Evolutionary conservation across 1,140 invertebrate species (phyloP).

Genomic region (Hyles vespertilio): DNA sequence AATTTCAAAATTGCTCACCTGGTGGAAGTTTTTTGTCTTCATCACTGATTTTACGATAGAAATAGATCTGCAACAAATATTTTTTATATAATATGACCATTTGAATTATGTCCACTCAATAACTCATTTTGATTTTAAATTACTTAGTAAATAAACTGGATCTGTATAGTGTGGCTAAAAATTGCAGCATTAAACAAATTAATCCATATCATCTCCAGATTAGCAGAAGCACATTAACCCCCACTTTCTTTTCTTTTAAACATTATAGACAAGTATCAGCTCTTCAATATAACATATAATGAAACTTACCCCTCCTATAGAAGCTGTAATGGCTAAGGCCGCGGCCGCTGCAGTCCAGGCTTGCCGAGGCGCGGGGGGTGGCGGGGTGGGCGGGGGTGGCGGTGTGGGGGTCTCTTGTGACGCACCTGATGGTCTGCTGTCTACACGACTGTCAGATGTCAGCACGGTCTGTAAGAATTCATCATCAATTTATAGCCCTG

Average conservation of each 20-base stretch:
- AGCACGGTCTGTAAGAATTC: conserved; percentile 3
- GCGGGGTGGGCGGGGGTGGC: conserved; percentile 14
- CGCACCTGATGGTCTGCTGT: neutral
- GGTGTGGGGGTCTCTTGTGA: conserved; percentile 2
- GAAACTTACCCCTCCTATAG: conserved; percentile 27
- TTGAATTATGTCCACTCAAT: too few relatives aligned
- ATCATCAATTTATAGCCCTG: neutral
- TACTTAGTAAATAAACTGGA: too few relatives aligned
- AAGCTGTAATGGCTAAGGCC: conserved; percentile 31
- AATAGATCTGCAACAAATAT: conserved; percentile 30
- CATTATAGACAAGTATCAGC: too few relatives aligned
- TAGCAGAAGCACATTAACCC: too few relatives aligned
- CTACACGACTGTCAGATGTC: conserved; percentile 1
- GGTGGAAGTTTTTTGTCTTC: conserved; percentile 72
- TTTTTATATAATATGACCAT: too few relatives aligned
- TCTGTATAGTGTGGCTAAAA: too few relatives aligned
- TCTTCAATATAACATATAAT: too few relatives aligned
- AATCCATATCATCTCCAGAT: too few relatives aligned
- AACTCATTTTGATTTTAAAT: too few relatives aligned
- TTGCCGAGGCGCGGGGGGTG: conserved; percentile 19
- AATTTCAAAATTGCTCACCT: neutral
- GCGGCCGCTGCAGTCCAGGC: conserved; percentile 26
- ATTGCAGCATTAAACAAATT: too few relatives aligned
- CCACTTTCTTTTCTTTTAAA: too few relatives aligned
- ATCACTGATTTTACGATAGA: conserved; percentile 49